Base-by-base conservation (phyloP, 2,113 vertebrate genomes). In the Proteles cristata region DNA sequence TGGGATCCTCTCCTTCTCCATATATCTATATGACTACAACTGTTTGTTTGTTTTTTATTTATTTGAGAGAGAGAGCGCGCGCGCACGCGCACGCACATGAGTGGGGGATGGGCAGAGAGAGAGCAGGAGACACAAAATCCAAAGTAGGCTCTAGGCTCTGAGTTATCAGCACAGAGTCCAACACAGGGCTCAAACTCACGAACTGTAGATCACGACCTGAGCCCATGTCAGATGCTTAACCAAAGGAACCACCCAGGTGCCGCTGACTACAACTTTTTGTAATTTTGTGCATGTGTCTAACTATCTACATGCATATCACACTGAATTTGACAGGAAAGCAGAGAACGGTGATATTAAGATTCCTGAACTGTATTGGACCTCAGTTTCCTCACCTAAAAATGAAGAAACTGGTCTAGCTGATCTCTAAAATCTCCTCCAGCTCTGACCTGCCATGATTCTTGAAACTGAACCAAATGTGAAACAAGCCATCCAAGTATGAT, bases 381-480 rank as follows among this genome's bases (percentile, higher is more conserved):
- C 35, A 19, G 7, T 90, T 65, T 95, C 35, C 65, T 92, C 31
- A 76, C 55, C 39, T 93, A 58, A 82, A 85, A 94, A 85, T 86
- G 28, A 96, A 84, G 26, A 61, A 74, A 43, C 26, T 76, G 28
- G 19, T 88, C 73, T 81, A 74, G 28, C 10, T 74, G 68, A 50
- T 48, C 66, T 90, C 55, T 92, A 50, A 92, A 39, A 26, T 87
- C 65, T 83, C 58, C 11, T 43, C 31, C 10, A 33, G 33, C 11
- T 87, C 65, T 88, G 39, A 43, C 43, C 55, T 33, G 31, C 43
- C 80, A 16, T 50, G 35, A 73, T 65, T 28, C 23, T 81, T 91
- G 43, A 88, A 94, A 74, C 0, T 69, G 35, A 90, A 58, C n/a
- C 33, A 45, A 83, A 21, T 7, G 28, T 16, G 28, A 83, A 87